These are phyloP conservation scores for Rhinoraja longicauda DNA, from an alignment of 2,797 vertebrate genomes.

Conservation along the genomic window DNA sequence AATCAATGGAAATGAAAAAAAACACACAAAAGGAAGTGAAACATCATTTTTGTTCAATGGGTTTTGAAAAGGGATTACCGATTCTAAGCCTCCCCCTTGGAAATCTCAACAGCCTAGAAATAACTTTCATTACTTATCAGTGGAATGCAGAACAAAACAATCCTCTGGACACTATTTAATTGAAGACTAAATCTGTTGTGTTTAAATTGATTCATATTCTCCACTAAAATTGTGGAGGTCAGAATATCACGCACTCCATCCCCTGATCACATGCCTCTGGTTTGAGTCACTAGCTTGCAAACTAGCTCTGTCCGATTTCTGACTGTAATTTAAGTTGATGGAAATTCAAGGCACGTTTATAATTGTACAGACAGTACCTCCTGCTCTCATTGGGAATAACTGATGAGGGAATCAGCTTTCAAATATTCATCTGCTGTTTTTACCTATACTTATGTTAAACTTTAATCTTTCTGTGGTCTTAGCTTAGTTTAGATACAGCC, in stretches of 20 bases:
- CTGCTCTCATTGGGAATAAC: background rate
- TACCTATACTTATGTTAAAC: background rate
- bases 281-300: too few species aligned
- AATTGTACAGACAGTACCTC: background rate
- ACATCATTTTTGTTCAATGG: background rate
- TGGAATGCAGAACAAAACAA: background rate
- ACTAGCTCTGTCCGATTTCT: background rate
- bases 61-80: slow-evolving; percentile 18
- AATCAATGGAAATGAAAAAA: slow-evolving; percentile 33
- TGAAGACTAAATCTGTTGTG: background rate
- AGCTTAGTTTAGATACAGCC: too few species aligned
- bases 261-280: background rate
- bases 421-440: background rate
- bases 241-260: background rate
- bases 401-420: background rate
- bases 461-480: background rate
- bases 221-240: background rate
- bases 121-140: background rate
- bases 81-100: background rate
- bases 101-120: background rate
- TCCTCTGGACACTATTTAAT: background rate
- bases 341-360: background rate
- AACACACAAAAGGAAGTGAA: slow-evolving; percentile 26
- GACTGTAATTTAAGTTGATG: background rate
- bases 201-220: background rate